phyloP scores from a whole-genome alignment of 2,113 vertebrate species.

The Chunga burmeisteri region DNA sequence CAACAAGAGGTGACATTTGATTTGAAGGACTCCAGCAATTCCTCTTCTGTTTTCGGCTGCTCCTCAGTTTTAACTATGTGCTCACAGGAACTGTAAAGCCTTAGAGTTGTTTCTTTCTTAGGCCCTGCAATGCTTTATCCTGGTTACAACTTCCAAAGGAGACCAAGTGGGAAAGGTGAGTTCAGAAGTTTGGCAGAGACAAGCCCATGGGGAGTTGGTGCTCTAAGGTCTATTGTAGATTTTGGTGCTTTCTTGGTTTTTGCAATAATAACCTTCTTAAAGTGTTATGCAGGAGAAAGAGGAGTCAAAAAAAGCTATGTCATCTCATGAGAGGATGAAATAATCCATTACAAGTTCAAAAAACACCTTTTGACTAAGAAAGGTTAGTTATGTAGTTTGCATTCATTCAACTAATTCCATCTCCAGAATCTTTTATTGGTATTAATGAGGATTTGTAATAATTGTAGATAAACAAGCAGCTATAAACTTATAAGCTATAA shows the following conservation, averaged over 20 bases:
- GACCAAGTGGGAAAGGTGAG: background rate
- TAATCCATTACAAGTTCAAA: background rate
- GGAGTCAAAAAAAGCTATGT: background rate
- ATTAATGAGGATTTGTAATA: background rate
- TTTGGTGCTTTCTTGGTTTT: background rate
- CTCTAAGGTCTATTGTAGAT: background rate
- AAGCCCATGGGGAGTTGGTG: background rate
- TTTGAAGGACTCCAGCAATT: background rate
- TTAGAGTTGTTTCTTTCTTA: background rate
- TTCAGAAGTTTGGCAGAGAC: background rate
- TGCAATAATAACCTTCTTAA: background rate
- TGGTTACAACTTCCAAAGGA: background rate
- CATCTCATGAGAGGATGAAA: background rate
- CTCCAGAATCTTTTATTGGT: background rate
- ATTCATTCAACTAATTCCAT: background rate
- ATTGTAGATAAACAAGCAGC: background rate
- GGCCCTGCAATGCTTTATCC: background rate
- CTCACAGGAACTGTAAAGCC: background rate
- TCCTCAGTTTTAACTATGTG: background rate
- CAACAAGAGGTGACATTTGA: background rate
- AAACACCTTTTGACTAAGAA: background rate
- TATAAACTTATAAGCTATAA: background rate
- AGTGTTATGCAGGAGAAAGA: background rate
- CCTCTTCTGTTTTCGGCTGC: background rate
- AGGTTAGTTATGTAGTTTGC: background rate